Evolutionary conservation across 1,140 invertebrate genomes (phyloP), one percentile per base, ranked within the genome.

Genomic region (Choristoneura fumiferana): DNA sequence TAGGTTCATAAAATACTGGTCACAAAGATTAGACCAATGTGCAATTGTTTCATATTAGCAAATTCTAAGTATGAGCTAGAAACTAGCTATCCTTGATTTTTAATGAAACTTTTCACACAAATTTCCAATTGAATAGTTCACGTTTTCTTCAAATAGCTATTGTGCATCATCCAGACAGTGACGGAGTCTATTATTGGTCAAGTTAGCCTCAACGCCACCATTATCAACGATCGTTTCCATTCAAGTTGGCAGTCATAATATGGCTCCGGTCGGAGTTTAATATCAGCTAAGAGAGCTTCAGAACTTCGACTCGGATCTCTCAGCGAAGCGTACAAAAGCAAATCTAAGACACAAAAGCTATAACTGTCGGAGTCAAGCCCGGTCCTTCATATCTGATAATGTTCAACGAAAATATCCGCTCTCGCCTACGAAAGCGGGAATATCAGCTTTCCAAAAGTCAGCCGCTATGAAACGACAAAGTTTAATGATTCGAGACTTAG

Each of bases 401-500:
- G 59, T 62, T 43, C 58, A 57, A 54, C 54, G 58, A 65, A 43
- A 64, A 62, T 63, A 55, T 53, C 40, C 38, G 49, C 54, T 64
- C 35, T 36, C 54, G 56, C 38, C 49, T 62, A 43, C 58, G 49
- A 68, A 75, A 58, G 55, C 14, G 56, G 54, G 62, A 73, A 71
- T 63, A 73, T 76, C 59, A 66, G 45, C 43, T 49, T 64, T 65
- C 66, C 35, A 61, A 67, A 63, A 68, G 63, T 60, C 62, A 54
- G 58, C 60, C 57, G 68, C 65, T 57, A 67, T 66, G 67, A 74
- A 76, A 73, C 65, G 67, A 78, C 15, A 57, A 67, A 70, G 65
- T 68, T 29, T 76, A 76, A 78, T 78, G 73, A 70, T 71, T 74
- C 67, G 69, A 66, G 55, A 63, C 62, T 73, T 73, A 77, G n/a